Base-by-base conservation (phyloP, 1,140 invertebrate genomes). In the Globodera ellingtonae region DNA sequence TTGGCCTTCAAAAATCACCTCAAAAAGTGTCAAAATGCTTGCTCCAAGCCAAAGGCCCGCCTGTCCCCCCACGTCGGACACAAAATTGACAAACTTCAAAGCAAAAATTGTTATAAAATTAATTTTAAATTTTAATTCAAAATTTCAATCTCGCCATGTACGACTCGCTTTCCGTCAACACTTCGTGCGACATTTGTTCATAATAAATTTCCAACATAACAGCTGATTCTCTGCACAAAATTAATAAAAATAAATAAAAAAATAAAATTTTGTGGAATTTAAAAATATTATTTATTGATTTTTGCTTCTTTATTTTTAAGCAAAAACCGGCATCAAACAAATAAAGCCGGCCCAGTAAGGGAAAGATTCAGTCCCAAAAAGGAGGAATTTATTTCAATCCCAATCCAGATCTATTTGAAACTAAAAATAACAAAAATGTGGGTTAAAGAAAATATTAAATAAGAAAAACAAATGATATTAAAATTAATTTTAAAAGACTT, bases 141-240 rank as follows among this genome's bases (percentile, higher is more conserved):
- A 44, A 44, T 8, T 70, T 70, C 15, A 44, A 62, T 48, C 24
- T 72, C 79, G 86, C 85, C 84, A 84, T 77, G 75, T 88, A 88
- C 15, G 88, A 83, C 75, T 89, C 87, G n/a, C 84, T 81, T 72
- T 88, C 87, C 44, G 78, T 80, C 56, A 88, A 72, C 47, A 84
- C 75, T 84, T 88, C 88, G 66, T 84, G 89, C 59, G 81, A 86
- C 88, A 89, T 89, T 73, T 89, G 87, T 75, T 88, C 87, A 71
- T 88, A 88, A 70, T 89, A 88, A 48, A 88, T 86, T 81, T 88
- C 87, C 15, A 88, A 67, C 86, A 88, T 85, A 13, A 82, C 82
- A 18, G 83, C 78, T 21, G 75, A 83, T 65, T 83, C 71, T 8
- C 85, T 86, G 72, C 67, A 10, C 67, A 10, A 46, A 24, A 47